Conservation (phyloP, 2,797 vertebrate genomes). For the Meda fulgida region DNA sequence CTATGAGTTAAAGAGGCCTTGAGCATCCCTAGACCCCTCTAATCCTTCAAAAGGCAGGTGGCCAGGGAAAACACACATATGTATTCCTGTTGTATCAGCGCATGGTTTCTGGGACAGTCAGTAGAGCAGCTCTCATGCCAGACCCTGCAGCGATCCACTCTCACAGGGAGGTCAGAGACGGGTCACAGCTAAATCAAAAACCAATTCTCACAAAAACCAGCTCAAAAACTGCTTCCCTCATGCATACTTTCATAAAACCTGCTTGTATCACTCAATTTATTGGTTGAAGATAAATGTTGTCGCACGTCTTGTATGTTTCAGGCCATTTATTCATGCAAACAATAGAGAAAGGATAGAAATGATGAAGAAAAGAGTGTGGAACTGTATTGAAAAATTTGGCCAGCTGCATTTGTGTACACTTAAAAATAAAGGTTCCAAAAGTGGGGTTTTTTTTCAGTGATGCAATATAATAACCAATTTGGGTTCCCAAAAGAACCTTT, state of each 20-base stretch:
- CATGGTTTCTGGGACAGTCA: slow-evolving; percentile 59
- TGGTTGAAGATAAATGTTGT: neutral
- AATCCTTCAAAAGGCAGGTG: slow-evolving; percentile 34
- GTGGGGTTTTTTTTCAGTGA: rapidly evolving
- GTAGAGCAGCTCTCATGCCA: slow-evolving; percentile 51
- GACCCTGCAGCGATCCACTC: slow-evolving; percentile 39
- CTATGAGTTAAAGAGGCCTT: slow-evolving; percentile 57
- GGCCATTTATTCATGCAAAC: neutral
- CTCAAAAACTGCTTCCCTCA: slow-evolving; percentile 18
- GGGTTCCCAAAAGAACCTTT: neutral
- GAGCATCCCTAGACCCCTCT: slow-evolving; percentile 53
- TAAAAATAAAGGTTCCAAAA: neutral
- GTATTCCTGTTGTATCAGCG: slow-evolving; percentile 38
- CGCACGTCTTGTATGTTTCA: neutral
- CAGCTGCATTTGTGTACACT: neutral
- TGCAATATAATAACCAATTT: neutral
- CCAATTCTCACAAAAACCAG: slow-evolving; percentile 7
- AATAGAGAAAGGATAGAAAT: neutral
- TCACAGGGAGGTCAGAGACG: slow-evolving; percentile 51
- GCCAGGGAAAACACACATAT: slow-evolving; percentile 47
- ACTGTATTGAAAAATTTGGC: neutral
- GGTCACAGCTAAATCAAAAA: slow-evolving; percentile 55
- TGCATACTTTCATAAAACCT: neutral
- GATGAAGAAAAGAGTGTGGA: neutral
- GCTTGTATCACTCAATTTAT: neutral